Conservation (phyloP, 2,797 vertebrate species). For the Meda fulgida region DNA sequence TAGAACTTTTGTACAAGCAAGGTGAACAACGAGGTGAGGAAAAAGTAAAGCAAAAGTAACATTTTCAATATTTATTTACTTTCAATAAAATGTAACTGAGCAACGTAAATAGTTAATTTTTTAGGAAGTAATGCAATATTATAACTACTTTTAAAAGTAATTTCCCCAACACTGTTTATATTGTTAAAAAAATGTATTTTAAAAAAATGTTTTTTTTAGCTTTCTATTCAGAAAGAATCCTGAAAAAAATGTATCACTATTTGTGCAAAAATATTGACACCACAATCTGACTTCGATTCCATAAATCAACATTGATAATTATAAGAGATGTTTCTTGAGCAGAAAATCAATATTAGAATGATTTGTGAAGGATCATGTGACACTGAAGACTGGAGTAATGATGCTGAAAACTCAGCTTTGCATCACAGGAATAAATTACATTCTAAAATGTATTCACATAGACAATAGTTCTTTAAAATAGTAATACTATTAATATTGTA, state of each 20-base stretch:
- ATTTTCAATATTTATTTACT: too few relatives aligned
- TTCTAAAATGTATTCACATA: too few relatives aligned
- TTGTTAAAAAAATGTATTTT: background rate
- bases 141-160: background rate
- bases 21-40: too few relatives aligned
- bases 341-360: background rate
- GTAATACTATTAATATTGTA: background rate
- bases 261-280: background rate
- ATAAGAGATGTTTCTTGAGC: background rate
- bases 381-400: background rate
- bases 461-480: background rate
- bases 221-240: background rate
- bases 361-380: background rate
- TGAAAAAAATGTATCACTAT: background rate
- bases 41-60: background rate
- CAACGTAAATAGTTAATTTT: too few relatives aligned
- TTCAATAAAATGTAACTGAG: too few relatives aligned
- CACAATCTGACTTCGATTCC: background rate
- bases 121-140: background rate
- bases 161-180: background rate
- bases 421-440: too few relatives aligned
- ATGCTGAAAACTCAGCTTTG: background rate
- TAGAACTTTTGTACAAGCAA: background rate
- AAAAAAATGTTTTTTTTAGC: background rate
- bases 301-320: background rate